A percentile compares a stretch with the other conserved stretches of the same genome.
phyloP scores from a whole-genome alignment of 2,888 invertebrate species.

The Oithona nana region DNA sequence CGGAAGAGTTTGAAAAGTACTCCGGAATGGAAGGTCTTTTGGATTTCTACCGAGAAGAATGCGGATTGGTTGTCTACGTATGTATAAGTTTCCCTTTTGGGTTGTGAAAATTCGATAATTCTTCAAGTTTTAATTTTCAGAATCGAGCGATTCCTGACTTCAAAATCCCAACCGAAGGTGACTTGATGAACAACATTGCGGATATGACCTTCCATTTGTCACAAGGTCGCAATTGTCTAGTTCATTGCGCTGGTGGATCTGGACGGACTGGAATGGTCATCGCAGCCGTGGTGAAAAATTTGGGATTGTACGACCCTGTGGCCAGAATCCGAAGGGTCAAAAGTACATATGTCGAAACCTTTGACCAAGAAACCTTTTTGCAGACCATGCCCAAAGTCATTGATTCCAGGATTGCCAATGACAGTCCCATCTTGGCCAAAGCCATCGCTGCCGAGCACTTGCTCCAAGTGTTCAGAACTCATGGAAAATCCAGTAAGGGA shows the following conservation, averaged over 20 bases:
- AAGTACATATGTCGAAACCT: constrained; percentile 9
- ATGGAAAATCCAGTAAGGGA: constrained; percentile 3
- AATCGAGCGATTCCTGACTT: constrained; percentile 8
- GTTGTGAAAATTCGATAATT: too few species aligned
- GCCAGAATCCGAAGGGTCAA: constrained; percentile 8
- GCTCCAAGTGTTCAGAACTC: background rate
- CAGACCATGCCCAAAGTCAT: background rate
- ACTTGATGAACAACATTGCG: constrained; percentile 1
- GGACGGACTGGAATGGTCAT: constrained; percentile 7
- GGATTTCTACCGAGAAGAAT: constrained; percentile 8
- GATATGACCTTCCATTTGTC: constrained; percentile 2
- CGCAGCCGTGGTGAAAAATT: constrained; percentile 4
- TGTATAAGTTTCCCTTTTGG: too few species aligned
- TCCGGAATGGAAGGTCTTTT: constrained; percentile 4
- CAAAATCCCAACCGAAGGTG: background rate
- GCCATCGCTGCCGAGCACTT: constrained; percentile 8
- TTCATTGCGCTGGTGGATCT: constrained; percentile 4
- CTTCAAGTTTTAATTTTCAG: too few species aligned
- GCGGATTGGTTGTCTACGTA: constrained; percentile 3
- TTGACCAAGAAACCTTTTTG: constrained; percentile 3
- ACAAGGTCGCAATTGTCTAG: background rate
- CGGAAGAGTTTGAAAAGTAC: constrained; percentile 9
- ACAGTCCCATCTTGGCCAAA: background rate
- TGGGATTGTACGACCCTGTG: constrained; percentile 2
- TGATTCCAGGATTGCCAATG: background rate